These are phyloP conservation scores for Archivesica marissinica DNA, from an alignment of 1,140 invertebrate species.

Conservation along the genomic window DNA sequence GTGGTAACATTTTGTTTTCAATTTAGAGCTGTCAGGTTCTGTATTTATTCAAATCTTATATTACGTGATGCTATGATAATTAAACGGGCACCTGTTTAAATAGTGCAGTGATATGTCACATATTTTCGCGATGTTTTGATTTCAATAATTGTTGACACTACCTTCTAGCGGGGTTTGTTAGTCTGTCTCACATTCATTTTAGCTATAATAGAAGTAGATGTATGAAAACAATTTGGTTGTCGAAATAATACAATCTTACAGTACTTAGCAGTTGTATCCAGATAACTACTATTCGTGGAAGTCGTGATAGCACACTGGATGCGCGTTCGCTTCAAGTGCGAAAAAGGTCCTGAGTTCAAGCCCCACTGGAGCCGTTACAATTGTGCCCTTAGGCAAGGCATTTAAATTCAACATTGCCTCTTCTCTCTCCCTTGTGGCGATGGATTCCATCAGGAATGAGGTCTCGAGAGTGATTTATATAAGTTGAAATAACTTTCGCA, in stretches of 20 bases:
- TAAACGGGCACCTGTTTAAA: neutral
- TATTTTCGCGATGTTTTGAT: slow-evolving; percentile 32
- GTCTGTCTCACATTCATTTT: neutral
- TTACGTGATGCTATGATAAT: neutral
- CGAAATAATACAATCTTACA: neutral
- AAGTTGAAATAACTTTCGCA: too few relatives aligned
- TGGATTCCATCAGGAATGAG: too few relatives aligned
- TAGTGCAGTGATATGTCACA: neutral
- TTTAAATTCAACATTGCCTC: too few relatives aligned
- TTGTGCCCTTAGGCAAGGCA: too few relatives aligned
- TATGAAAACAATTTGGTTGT: neutral
- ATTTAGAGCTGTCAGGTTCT: slow-evolving; percentile 30
- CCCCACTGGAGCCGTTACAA: too few relatives aligned
- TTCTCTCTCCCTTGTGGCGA: too few relatives aligned
- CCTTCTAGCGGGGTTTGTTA: neutral
- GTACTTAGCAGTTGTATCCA: neutral
- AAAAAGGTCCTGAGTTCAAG: too few relatives aligned
- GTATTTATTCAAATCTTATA: neutral
- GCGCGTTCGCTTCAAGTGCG: too few relatives aligned
- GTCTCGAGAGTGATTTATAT: too few relatives aligned
- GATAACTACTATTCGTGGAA: neutral
- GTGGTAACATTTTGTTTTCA: slow-evolving; percentile 21
- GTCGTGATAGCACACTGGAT: too few relatives aligned
- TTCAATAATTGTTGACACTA: too few relatives aligned
- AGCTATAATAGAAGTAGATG: neutral